These are phyloP conservation scores for Neocrepidodera transversa DNA, from an alignment of 2,888 invertebrate species.

Conservation along the genomic window DNA sequence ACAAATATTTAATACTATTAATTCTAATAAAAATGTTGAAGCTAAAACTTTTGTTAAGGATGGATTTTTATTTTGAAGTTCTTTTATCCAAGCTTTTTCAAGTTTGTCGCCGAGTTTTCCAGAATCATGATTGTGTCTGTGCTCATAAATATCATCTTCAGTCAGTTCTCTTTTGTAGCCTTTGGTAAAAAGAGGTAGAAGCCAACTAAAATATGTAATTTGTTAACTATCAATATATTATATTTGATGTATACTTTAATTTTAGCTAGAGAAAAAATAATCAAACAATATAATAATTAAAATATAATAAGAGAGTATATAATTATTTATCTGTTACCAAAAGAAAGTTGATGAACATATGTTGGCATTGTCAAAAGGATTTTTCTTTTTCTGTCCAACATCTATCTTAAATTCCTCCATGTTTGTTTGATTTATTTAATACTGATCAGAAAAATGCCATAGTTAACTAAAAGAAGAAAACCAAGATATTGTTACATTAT, in stretches of 20 bases:
- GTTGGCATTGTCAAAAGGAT: constrained; percentile 31
- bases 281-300: too few species aligned
- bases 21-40: constrained; percentile 44
- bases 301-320: neutral
- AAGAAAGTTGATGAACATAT: constrained; percentile 36
- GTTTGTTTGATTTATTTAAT: neutral
- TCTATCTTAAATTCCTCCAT: constrained; percentile 25
- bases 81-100: constrained; percentile 52
- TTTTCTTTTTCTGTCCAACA: constrained; percentile 24
- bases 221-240: neutral
- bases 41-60: constrained; percentile 48
- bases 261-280: neutral
- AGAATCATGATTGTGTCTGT: constrained; percentile 60
- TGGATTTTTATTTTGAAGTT: constrained; percentile 43
- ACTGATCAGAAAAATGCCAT: neutral
- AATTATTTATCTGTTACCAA: constrained; percentile 34
- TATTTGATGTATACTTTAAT: too few species aligned
- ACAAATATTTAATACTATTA: constrained; percentile 37
- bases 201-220: constrained; percentile 61
- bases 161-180: constrained; percentile 61
- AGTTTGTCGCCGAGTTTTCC: constrained; percentile 57
- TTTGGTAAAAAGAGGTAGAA: constrained; percentile 60
- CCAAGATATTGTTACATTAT: neutral
- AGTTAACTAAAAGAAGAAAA: neutral
- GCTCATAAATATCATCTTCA: constrained; percentile 62